These are phyloP conservation scores for Neoniphon sammara DNA, from an alignment of 2,797 vertebrate species.

Conservation along the genomic window DNA sequence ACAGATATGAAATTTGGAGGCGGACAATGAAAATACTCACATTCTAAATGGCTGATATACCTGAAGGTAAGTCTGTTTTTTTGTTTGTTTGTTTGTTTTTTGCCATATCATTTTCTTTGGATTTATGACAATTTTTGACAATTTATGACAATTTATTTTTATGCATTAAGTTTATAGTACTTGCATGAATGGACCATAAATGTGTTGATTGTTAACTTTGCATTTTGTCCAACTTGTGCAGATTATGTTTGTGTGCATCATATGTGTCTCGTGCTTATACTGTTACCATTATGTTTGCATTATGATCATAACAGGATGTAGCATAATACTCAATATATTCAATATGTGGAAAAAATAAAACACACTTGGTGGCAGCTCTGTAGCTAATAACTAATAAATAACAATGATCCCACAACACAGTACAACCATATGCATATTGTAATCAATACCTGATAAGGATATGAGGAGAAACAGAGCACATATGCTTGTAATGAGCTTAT, in stretches of 20 bases:
- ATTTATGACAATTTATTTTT: neutral
- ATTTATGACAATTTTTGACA: neutral
- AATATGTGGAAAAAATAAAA: no score
- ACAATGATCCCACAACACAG: neutral
- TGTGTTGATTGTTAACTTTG: no score
- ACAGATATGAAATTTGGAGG: conserved; percentile 8
- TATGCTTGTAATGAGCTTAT: neutral
- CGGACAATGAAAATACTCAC: conserved; percentile 34
- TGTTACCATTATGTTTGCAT: no score
- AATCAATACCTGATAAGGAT: neutral
- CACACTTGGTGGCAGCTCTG: neutral
- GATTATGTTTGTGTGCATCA: neutral
- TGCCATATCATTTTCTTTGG: neutral
- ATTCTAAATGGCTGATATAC: conserved; percentile 38
- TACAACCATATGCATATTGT: neutral
- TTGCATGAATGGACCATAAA: neutral
- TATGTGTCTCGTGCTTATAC: no score
- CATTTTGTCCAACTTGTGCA: neutral
- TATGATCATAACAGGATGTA: no score
- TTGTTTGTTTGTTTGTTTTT: neutral
- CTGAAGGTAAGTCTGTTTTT: conserved; percentile 60
- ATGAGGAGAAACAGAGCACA: neutral
- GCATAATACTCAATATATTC: no score
- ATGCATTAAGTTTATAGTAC: neutral
- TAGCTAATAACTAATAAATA: neutral